These are phyloP conservation scores for Pygocentrus nattereri DNA, from an alignment of 2,797 vertebrate species.

Conservation along the genomic window DNA sequence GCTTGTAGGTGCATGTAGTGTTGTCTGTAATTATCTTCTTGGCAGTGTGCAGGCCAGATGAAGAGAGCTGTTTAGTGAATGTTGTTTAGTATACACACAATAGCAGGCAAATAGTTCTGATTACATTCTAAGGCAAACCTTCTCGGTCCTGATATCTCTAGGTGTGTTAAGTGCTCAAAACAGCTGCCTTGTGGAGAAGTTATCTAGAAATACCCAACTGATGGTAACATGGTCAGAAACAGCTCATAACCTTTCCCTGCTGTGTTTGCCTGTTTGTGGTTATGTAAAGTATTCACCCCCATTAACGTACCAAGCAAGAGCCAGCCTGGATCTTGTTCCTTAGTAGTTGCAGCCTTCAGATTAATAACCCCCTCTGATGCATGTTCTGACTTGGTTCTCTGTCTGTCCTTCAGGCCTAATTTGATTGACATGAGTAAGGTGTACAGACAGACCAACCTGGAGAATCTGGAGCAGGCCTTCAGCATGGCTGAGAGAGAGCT, in stretches of 20 bases:
- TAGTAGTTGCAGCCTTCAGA: not conserved
- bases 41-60: slow-evolving; percentile 23
- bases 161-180: no score
- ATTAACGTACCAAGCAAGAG: not conserved
- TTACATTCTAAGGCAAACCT: not conserved
- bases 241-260: not conserved
- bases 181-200: not conserved
- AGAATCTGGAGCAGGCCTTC: slow-evolving; percentile 97
- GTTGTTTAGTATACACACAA: not conserved
- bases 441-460: slow-evolving; percentile 88
- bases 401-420: slow-evolving; percentile 77
- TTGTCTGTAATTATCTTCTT: slow-evolving; percentile 33
- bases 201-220: not conserved
- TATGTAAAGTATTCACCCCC: not conserved
- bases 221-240: not conserved
- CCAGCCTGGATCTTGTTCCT: not conserved
- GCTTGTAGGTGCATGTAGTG: slow-evolving; percentile 57
- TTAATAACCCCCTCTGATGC: not conserved
- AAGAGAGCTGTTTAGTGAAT: slow-evolving; percentile 16
- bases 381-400: slow-evolving; percentile 8
- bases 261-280: not conserved
- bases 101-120: not conserved
- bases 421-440: slow-evolving; percentile 92
- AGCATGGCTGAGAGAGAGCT: slow-evolving; percentile 88
- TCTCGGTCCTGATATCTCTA: not conserved